Evolutionary conservation across 2,888 invertebrate species (phyloP).

Genomic region (Trachelus stipa): DNA sequence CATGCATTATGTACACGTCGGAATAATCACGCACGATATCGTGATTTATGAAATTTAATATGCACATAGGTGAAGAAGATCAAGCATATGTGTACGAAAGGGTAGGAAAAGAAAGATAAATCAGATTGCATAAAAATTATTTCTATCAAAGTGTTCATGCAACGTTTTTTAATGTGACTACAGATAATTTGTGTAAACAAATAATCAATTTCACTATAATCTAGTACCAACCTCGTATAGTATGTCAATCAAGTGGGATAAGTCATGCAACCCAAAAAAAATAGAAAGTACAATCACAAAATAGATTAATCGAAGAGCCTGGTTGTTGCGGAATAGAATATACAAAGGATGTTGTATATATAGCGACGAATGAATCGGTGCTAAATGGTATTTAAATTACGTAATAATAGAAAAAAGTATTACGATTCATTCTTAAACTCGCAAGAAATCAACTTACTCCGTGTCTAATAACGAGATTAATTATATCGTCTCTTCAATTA

Average conservation of each 20-base stretch:
- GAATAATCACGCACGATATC: background rate
- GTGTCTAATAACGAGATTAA: background rate
- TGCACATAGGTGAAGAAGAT: background rate
- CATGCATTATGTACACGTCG: background rate
- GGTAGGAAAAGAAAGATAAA: background rate
- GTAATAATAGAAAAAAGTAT: background rate
- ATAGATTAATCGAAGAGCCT: background rate
- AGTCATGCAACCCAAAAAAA: conserved; percentile 27
- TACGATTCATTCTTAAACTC: background rate
- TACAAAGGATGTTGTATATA: background rate
- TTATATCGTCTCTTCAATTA: background rate
- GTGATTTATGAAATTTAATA: background rate
- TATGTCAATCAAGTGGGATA: conserved; percentile 14
- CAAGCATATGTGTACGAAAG: background rate
- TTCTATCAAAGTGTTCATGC: background rate
- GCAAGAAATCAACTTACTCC: background rate
- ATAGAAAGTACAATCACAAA: conserved; percentile 8
- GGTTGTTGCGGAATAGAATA: background rate
- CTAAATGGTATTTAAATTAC: background rate
- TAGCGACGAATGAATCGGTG: background rate
- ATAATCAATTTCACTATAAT: background rate
- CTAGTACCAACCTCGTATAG: conserved; percentile 27
- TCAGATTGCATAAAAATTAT: background rate
- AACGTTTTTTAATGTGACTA: background rate
- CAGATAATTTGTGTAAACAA: background rate